These are phyloP conservation scores for Caradrina kadenii DNA, from an alignment of 2,888 invertebrate genomes.

Conservation along the genomic window DNA sequence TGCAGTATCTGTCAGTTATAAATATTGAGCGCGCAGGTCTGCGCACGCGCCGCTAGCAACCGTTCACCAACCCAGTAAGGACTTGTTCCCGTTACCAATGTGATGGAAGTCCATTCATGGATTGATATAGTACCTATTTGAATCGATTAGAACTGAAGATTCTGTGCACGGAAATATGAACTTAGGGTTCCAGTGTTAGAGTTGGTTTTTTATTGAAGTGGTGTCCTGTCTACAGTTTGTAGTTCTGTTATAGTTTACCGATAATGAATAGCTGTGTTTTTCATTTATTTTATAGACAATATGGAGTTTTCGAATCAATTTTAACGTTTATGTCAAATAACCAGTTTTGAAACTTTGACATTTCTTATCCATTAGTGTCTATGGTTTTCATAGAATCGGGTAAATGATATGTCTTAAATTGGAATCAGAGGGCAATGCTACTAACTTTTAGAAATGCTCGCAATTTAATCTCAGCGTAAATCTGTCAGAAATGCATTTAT, in stretches of 20 bases:
- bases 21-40: slow-evolving; percentile 39
- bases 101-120: slow-evolving; percentile 55
- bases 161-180: not conserved
- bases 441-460: too few relatives aligned
- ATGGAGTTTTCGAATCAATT: not conserved
- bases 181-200: rapidly evolving
- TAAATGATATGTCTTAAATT: not conserved
- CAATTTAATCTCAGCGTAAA: too few relatives aligned
- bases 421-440: not conserved
- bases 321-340: slow-evolving; percentile 5
- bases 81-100: slow-evolving; percentile 65
- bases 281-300: not conserved
- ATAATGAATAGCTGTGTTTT: not conserved
- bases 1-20: slow-evolving; percentile 42
- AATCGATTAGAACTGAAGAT: slow-evolving; percentile 44
- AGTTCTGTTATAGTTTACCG: not conserved
- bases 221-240: not conserved
- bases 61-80: slow-evolving; percentile 65
- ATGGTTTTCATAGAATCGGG: too few relatives aligned
- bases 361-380: not conserved
- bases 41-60: slow-evolving; percentile 40
- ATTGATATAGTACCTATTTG: slow-evolving; percentile 37
- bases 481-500: too few relatives aligned
- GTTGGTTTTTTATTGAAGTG: not conserved
- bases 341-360: not conserved